phyloP scores from a whole-genome alignment of 2,113 vertebrate genomes.

The Psilopsiagon aurifrons region DNA sequence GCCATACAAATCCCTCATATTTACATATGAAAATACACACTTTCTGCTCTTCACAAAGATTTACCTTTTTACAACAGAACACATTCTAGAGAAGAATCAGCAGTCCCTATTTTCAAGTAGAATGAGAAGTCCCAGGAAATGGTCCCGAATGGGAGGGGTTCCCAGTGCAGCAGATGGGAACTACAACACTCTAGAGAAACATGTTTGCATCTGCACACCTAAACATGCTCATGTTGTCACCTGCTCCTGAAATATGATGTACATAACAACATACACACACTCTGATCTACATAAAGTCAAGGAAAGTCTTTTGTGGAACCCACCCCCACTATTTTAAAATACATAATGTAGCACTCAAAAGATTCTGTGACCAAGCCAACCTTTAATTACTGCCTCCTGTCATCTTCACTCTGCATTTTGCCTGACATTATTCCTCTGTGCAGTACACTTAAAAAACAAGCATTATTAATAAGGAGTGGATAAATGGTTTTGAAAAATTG shows the following conservation, averaged over 20 bases:
- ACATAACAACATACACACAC: background rate
- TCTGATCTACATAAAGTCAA: background rate
- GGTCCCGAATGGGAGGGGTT: background rate
- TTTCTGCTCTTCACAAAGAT: background rate
- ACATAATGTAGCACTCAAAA: background rate
- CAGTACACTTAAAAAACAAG: background rate
- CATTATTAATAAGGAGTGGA: background rate
- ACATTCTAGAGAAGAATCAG: background rate
- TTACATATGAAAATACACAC: background rate
- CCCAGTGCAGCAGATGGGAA: background rate
- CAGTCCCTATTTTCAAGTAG: background rate
- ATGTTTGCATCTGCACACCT: background rate
- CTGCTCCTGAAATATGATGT: background rate
- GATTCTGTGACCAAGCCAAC: background rate
- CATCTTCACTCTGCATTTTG: background rate
- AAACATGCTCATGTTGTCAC: background rate
- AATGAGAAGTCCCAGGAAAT: background rate
- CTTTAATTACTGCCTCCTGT: background rate
- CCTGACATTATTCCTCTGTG: background rate
- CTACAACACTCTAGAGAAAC: background rate
- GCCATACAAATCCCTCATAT: background rate
- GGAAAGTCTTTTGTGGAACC: background rate
- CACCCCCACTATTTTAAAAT: background rate
- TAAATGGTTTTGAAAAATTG: constrained; percentile 16
- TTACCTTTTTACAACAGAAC: background rate